Base-by-base conservation (phyloP, 2,888 invertebrate genomes). In the Hoplodrina ambigua region DNA sequence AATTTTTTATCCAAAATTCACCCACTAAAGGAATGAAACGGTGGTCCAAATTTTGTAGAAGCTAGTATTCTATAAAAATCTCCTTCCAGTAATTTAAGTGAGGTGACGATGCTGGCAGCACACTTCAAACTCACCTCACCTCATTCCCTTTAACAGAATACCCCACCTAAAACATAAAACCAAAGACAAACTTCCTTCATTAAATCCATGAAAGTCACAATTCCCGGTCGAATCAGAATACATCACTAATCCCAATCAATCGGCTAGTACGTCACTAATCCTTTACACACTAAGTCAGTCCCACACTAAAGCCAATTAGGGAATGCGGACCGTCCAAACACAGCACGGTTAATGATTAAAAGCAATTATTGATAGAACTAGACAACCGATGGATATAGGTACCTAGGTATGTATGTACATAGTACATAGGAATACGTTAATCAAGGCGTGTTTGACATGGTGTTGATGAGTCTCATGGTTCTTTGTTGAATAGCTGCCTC, bases 351-450 rank as follows among this genome's bases (percentile, higher is more conserved):
- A 86, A 89, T 89, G 85, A 89, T 90, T 86, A 88, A 87, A 87
- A 86, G 88, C 87, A 85, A 88, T 90, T 89, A 90, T 90, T 88
- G 87, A 87, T 89, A 82, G 84, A 84, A 75, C 58, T 65, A 69
- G 78, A 82, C 75, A 78, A 75, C 78, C 70, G 55, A 67, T 73
- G 15, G 41, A 49, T 54, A 50, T 66, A 57, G 60, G 57, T 68
- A 66, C 54, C 69, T 66, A 59, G 66, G 50, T 60, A 66, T 55
- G 49, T 56, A 44, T 20, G 37, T 30, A 13, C 56, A 68, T 20
- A 61, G 52, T 19, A 52, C 69, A 17, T 19, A 17, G 57, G 78
- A 65, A 80, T 67, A 78, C 68, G 66, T 66, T 83, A 78, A 84
- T 78, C 33, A 76, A 68, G 49, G 37, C n/a, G 1, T 69, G 69